Evolutionary conservation across 2,113 vertebrate species (phyloP), one percentile per base, ranked within the genome.

Genomic region (Ailuropoda melanoleuca): DNA sequence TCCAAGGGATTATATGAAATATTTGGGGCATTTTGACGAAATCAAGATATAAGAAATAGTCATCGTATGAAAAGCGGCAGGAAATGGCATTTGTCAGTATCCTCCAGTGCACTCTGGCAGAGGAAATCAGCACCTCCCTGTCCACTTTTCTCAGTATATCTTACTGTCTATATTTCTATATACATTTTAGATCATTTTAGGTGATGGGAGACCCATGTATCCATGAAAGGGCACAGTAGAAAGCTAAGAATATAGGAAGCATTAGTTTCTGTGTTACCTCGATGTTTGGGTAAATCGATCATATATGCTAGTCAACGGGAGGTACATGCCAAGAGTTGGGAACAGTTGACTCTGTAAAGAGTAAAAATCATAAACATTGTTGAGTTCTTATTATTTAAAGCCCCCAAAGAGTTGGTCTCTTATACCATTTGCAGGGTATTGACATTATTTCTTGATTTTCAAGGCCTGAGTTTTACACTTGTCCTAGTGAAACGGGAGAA

Each of bases 361-460:
- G 23, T 24, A 86, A 70, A 89, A n/a, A 60, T 19, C 50, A 24
- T 48, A 86, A 80, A 92, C 39, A 15, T 46, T 70, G 13, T 81
- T 66, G 19, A 89, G 48, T 50, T 88, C 53, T 60, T 87, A 26
- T 60, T 93, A 89, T 64, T 95, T 94, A 95, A 92, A n/a, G 10
- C 19, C 26, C 19, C 56, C 29, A 43, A 90, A 81, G 56, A 91
- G 3, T 75, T 81, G 29, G 4, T 34, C 15, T 89, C 90, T 75
- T 37, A 18, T 74, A n/a, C 12, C 18, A 50, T 72, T 66, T 91
- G 74, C 17, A 56, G 39, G 34, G 43, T 8, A 94, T 95, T 89
- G 29, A 66, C 17, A 48, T 46, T 72, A n/a, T 64, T 77, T 66
- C 31, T 93, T 96, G 62, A 83, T 90, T 92, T 87, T 50, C 43